These are phyloP conservation scores for Apis mellifera DNA, from an alignment of 1,140 invertebrate genomes.

Conservation along the genomic window Amel_HAv3.1 CM009938.2:9762001-9762500, in stretches of 20 bases:
- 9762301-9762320: not conserved
- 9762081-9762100: slow-evolving; percentile 49
- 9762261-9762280: slow-evolving; percentile 5
- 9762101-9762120: slow-evolving; percentile 46
- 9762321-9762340: not conserved
- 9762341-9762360: not conserved
- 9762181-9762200: slow-evolving; percentile 15
- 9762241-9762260: slow-evolving; percentile 3
- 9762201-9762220: slow-evolving; percentile 50
- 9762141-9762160: not conserved
- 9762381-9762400: not conserved
- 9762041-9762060: slow-evolving; percentile 47
- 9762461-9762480: too few relatives aligned
- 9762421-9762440: too few relatives aligned
- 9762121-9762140: not conserved
- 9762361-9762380: slow-evolving; percentile 3
- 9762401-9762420: not conserved
- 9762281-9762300: not conserved
- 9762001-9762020: not conserved
- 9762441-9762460: not conserved
- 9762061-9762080: slow-evolving; percentile 40
- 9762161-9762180: not conserved
- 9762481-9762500: too few relatives aligned
- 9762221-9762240: not conserved
- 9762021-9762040: slow-evolving; percentile 18